Base-by-base conservation (phyloP, 2,888 invertebrate species). In the Sinotaia quadrata region DNA sequence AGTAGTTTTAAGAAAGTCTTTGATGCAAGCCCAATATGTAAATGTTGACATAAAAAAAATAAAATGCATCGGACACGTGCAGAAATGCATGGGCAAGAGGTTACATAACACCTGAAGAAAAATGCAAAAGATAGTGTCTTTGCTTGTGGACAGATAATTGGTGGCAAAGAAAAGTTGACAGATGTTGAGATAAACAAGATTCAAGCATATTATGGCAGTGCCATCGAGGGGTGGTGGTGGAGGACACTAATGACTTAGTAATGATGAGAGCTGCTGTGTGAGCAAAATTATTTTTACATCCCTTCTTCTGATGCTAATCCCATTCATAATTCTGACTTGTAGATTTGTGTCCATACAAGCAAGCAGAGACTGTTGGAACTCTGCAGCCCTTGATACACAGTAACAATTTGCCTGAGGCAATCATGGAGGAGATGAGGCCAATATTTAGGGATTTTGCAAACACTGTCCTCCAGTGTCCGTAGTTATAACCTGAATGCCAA, bases 41-140 rank as follows among this genome's bases (percentile, higher is more conserved):
- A 51, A 58, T 27, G 27, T 21, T 10, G 27, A 44, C 4, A 57
- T 57, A 21, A 24, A 21, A 2, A 67, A 58, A 44, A 27, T 49
- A 15, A 58, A 67, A 58, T 67, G 67, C 51, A 58, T 67, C n/a
- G n/a, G 2, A 49, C 49, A 67, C 34, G 67, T 58, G 18, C 58
- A 67, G 33, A 67, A 67, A 37, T 24, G 36, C 12, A 12, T 29
- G 29, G 67, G 67, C 2, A 58, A 36, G 29, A 47, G 67, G 27
- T 27, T 49, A 27, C 41, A 36, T 8, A 24, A 41, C n/a, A 21
- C n/a, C n/a, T 58, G 24, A 57, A 54, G 24, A 67, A 41, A 5
- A 44, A 67, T 18, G 27, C 18, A 18, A 58, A 66, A 47, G 66
- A 51, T 8, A 24, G 5, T 18, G 36, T 44, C n/a, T 21, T 68